Evolutionary conservation across 2,888 invertebrate genomes (phyloP), one percentile per base, ranked within the genome.

Genomic region (Drosophila testacea): DNA sequence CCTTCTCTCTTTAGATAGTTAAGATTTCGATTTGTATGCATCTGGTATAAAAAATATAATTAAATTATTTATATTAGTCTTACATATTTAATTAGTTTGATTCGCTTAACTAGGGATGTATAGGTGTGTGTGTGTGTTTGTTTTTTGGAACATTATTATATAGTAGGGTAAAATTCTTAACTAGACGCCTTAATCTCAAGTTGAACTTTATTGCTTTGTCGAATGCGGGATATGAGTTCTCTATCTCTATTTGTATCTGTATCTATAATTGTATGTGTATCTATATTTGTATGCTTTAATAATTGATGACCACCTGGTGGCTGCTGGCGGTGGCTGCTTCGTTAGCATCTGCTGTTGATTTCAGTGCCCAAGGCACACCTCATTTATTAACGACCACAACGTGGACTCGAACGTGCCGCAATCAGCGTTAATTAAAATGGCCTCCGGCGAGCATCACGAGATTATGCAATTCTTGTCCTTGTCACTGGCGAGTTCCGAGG

Each of bases 401-500:
- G 16, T 6, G n/a, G 56, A 34, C 39, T 27, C 27, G 39, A 41
- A 41, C 22, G 38, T 38, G 42, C 30, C 70, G 68, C 78, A 83
- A 77, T 77, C 77, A 77, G 69, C 72, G 56, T 73, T 78, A 85
- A 89, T 88, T 89, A 77, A 80, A 79, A 73, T 62, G 68, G 57
- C 79, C 76, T 51, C 48, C 57, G 66, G 81, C 78, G 16, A 7
- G 47, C 67, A 96, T 97, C 96, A 97, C 93, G 97, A 97, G 91
- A 97, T 95, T 84, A 96, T 95, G 93, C 97, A 97, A 93, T 97
- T 97, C 90, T 97, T 97, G 88, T 95, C 95, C 88, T 95, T 95
- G 66, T 93, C 92, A 28, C 90, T 63, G 44, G 71, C 90, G 36
- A 92, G 54, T 5, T 92, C 93, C 54, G 91, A 87, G 57, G 91